Percentiles rank a stretch among this genome's conserved stretches.
Conservation (phyloP, 2,888 invertebrate species). For the Napeogenes inachia region DNA sequence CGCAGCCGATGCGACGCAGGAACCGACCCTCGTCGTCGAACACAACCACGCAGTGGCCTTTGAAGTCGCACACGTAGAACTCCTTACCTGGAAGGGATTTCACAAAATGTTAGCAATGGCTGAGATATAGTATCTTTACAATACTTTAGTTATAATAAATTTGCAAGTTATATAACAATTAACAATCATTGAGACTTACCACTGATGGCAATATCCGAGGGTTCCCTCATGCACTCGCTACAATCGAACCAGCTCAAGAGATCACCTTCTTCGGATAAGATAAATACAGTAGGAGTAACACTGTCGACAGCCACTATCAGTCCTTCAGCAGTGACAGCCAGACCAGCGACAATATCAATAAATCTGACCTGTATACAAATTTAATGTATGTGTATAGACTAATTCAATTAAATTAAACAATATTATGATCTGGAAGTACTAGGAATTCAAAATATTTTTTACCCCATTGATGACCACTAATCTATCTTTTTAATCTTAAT, state of each 20-base stretch:
- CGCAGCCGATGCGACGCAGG: constrained; percentile 94
- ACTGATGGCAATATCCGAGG: constrained; percentile 96
- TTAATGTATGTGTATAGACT: no score
- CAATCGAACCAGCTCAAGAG: constrained; percentile 98
- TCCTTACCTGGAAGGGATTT: constrained; percentile 82
- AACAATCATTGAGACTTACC: constrained; percentile 73
- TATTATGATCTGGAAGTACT: neutral
- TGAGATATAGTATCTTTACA: neutral
- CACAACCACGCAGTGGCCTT: constrained; percentile 98
- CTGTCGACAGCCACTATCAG: constrained; percentile 98
- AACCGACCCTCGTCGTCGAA: constrained; percentile 95
- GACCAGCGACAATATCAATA: constrained; percentile 94
- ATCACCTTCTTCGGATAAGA: constrained; percentile 94
- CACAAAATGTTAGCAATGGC: neutral
- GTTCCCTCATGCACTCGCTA: constrained; percentile 98
- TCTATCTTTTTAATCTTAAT: no score
- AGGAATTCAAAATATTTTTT: constrained; percentile 5
- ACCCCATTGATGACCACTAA: no score
- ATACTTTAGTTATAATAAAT: no score
- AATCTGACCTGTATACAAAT: constrained; percentile 76
- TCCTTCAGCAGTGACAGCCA: constrained; percentile 94
- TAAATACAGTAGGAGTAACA: constrained; percentile 97
- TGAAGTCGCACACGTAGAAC: constrained; percentile 98
- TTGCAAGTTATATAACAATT: neutral
- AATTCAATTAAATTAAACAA: no score